Evolutionary conservation across 2,113 vertebrate species (phyloP).

Genomic region (Psophia crepitans): DNA sequence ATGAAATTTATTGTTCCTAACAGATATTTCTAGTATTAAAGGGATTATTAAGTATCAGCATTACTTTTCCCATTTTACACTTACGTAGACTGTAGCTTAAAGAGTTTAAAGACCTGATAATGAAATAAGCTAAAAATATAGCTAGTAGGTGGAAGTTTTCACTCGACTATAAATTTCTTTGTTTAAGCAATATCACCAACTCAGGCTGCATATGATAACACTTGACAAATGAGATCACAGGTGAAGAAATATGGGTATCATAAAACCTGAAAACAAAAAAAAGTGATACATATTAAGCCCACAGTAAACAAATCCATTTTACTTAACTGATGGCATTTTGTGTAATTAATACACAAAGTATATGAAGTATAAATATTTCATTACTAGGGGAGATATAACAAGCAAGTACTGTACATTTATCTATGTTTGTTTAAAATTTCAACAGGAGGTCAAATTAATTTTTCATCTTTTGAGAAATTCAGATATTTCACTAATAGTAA

Average conservation of each 20-base stretch:
- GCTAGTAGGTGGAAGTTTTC: background rate
- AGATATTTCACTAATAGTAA: background rate
- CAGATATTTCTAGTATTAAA: background rate
- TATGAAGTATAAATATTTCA: background rate
- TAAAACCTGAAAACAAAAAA: background rate
- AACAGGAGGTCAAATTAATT: background rate
- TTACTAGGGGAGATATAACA: background rate
- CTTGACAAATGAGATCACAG: background rate
- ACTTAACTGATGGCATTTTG: background rate
- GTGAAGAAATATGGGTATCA: background rate
- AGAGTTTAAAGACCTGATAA: background rate
- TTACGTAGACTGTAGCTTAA: background rate
- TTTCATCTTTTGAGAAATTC: background rate
- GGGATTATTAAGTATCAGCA: background rate
- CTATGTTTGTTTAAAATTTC: background rate
- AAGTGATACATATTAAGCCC: background rate
- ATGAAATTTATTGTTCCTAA: background rate
- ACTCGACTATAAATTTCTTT: background rate
- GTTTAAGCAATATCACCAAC: background rate
- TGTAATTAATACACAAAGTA: background rate
- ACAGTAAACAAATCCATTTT: background rate
- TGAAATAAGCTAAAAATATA: background rate
- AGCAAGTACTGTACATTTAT: background rate
- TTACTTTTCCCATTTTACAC: background rate
- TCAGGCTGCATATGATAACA: background rate